Evolutionary conservation across 2,888 invertebrate species (phyloP), one percentile per base, ranked within the genome.

Genomic region (Noctua janthe): DNA sequence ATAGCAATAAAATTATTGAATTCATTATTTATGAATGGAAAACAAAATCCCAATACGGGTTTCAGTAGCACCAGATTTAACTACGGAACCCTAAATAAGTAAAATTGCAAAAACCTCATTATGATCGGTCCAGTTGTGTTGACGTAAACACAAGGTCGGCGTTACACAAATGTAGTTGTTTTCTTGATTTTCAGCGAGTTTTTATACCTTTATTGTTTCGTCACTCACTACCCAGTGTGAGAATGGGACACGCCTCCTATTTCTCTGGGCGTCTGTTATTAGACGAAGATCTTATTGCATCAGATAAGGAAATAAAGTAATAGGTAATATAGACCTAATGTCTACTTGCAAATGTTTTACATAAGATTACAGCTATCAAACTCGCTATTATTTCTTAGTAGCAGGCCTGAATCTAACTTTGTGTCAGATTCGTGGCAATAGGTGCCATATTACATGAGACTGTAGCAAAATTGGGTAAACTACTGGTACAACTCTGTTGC

Each of bases 61-160:
- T 84, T 71, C 11, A 17, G 13, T 39, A 2, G 0, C 43, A 0
- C 29, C 0, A 5, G 0, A 35, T 51, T 20, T 29, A 17, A 3
- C 6, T 17, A 35, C 35, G 39, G 74, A 75, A 79, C 83, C 66
- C 83, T 75, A 83, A 83, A 74, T 74, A 80, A 81, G 54, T 81
- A 77, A 76, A 59, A 80, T 84, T 76, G 81, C 85, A 80, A 82
- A 74, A 84, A 79, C 74, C 79, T 80, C 83, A 87, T 89, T 90
- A 82, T 81, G 35, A 67, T 87, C 89, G 88, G 88, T 89, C 80
- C 79, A 89, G 84, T 90, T 82, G 90, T 80, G 77, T 56, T 77
- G 71, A 86, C 80, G 84, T 81, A 76, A 87, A 47, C 75, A 20
- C 87, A 88, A 90, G 88, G 89, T 82, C 87, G 80, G 8, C 4